Evolutionary conservation across 23 tunicate genomes (phyloP).

Genomic region (Trididemnum miniatum): DNA sequence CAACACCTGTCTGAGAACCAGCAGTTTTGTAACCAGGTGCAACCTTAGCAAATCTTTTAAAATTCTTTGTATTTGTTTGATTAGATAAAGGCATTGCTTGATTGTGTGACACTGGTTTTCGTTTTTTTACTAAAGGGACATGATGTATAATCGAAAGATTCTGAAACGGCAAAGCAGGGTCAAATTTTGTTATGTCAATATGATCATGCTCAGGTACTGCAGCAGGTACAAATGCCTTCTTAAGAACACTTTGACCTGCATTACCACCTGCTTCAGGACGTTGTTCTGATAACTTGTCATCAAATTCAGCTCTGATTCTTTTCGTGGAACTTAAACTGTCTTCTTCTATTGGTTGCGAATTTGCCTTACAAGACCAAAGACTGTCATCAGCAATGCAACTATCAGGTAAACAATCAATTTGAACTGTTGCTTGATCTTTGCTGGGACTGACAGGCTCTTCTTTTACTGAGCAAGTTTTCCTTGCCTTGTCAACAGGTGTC

Average conservation of each 20-base stretch:
- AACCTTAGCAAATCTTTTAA: conserved; percentile 56
- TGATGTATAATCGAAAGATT: neutral
- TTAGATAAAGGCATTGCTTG: neutral
- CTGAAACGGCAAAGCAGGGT: conserved; percentile 12
- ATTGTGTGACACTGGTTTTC: neutral
- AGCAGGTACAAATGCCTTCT: conserved; percentile 19
- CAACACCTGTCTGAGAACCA: conserved; percentile 34
- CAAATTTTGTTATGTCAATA: neutral
- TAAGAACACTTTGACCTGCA: neutral
- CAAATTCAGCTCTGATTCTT: neutral
- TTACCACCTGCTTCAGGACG: neutral
- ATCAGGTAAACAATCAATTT: conserved; percentile 24
- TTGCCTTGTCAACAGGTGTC: neutral
- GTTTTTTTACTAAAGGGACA: conserved; percentile 24
- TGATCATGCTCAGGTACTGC: conserved; percentile 15
- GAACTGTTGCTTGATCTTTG: too few species aligned
- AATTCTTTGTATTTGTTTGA: conserved; percentile 1
- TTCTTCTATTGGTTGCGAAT: neutral
- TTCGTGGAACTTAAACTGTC: neutral
- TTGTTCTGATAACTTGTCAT: neutral
- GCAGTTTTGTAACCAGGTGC: conserved; percentile 44
- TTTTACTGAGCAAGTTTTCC: neutral
- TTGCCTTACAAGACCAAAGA: conserved; percentile 27
- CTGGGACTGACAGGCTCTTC: neutral
- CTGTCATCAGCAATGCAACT: conserved; percentile 52